Evolutionary conservation across 2,797 vertebrate genomes (phyloP).

Genomic region (Synanceia verrucosa): DNA sequence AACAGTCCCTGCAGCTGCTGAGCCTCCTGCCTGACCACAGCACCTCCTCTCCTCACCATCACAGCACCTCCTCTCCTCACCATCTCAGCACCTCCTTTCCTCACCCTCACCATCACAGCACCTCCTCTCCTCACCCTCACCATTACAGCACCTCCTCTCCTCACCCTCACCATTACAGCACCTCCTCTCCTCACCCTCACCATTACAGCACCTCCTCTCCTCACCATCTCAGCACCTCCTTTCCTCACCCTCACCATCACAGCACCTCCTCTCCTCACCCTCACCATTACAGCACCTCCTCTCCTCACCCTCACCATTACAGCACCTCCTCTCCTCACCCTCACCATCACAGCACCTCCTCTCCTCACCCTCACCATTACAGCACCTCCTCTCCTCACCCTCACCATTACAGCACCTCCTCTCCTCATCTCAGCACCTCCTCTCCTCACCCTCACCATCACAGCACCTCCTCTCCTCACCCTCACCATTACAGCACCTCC

Average conservation of each 20-base stretch:
- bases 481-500: background rate
- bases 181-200: background rate
- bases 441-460: background rate
- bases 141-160: background rate
- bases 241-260: too few species aligned
- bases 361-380: background rate
- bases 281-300: background rate
- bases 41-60: background rate
- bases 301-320: background rate
- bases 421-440: conserved; percentile 11
- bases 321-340: background rate
- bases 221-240: too few species aligned
- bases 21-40: conserved; percentile 24
- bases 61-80: background rate
- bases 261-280: background rate
- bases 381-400: background rate
- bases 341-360: conserved; percentile 5
- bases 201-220: background rate
- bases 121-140: background rate
- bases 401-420: too few species aligned
- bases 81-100: too few species aligned
- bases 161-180: background rate
- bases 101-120: too few species aligned
- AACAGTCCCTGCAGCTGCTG: conserved; percentile 53
- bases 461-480: background rate